Evolutionary conservation across 2,888 invertebrate genomes (phyloP).

Genomic region (Drosophila eohydei): DNA sequence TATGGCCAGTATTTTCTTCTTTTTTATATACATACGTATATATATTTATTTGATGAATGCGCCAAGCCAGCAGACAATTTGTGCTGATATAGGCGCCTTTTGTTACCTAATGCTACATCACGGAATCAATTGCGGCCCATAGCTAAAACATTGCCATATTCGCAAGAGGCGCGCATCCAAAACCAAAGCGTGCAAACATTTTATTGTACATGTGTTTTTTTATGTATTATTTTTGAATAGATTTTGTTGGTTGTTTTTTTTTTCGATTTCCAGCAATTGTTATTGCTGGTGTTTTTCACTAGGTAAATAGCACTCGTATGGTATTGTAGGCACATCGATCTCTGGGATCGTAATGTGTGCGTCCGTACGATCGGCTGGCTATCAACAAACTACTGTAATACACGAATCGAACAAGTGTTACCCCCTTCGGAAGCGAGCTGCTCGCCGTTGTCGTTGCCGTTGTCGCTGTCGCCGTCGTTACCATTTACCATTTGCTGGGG

Average conservation of each 20-base stretch:
- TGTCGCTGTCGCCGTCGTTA: conserved; percentile 11
- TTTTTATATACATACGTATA: conserved; percentile 5
- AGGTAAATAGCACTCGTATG: conserved; percentile 41
- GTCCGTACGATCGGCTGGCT: conserved; percentile 70
- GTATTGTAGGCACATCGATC: conserved; percentile 59
- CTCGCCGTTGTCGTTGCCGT: conserved; percentile 23
- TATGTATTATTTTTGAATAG: not conserved
- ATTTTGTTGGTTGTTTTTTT: not conserved
- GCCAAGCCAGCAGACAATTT: conserved; percentile 25
- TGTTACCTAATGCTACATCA: conserved; percentile 66
- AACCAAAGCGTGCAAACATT: conserved; percentile 29
- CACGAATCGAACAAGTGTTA: conserved; percentile 79
- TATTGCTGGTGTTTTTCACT: conserved; percentile 41
- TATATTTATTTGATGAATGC: conserved; percentile 44
- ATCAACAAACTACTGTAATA: conserved; percentile 81
- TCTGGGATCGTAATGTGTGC: conserved; percentile 52
- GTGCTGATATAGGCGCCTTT: conserved; percentile 48
- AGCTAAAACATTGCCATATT: conserved; percentile 24
- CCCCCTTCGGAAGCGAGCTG: conserved; percentile 52
- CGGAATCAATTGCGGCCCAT: conserved; percentile 15
- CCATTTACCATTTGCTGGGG: conserved; percentile 15
- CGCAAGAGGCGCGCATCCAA: conserved; percentile 21
- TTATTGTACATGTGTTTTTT: conserved; percentile 22
- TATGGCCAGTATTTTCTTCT: conserved; percentile 35
- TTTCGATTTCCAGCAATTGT: conserved; percentile 16